Conservation (phyloP, 2,113 vertebrate species). For the Noctilio leporinus region DNA sequence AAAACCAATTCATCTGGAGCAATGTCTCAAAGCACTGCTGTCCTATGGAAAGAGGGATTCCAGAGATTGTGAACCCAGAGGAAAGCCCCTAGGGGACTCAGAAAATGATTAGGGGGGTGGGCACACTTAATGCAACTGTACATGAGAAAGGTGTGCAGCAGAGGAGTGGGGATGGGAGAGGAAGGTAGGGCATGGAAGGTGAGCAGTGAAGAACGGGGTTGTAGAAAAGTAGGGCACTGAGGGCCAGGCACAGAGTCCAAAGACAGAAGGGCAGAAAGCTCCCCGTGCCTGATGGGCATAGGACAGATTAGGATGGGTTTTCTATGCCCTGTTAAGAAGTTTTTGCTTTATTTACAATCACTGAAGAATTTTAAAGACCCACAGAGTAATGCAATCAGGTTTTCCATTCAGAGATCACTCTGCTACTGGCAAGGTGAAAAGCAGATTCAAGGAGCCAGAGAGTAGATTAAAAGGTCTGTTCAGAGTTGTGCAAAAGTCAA, state of each 20-base stretch:
- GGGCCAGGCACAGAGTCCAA: neutral
- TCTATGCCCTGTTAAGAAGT: neutral
- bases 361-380: neutral
- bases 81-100: neutral
- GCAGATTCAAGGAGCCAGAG: neutral
- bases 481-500: neutral
- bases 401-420: neutral
- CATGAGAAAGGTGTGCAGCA: neutral
- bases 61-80: neutral
- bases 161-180: neutral
- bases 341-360: neutral
- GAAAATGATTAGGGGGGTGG: neutral
- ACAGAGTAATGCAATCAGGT: neutral
- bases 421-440: neutral
- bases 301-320: neutral
- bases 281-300: fast-evolving
- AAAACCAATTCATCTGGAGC: neutral
- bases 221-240: neutral
- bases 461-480: neutral
- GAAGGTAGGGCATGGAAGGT: neutral
- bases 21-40: neutral
- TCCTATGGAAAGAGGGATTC: neutral
- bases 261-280: neutral
- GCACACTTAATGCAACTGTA: neutral
- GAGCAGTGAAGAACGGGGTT: too few relatives aligned